Evolutionary conservation across 1,140 invertebrate genomes (phyloP).

Genomic region (Trinorchestia longiramus): DNA sequence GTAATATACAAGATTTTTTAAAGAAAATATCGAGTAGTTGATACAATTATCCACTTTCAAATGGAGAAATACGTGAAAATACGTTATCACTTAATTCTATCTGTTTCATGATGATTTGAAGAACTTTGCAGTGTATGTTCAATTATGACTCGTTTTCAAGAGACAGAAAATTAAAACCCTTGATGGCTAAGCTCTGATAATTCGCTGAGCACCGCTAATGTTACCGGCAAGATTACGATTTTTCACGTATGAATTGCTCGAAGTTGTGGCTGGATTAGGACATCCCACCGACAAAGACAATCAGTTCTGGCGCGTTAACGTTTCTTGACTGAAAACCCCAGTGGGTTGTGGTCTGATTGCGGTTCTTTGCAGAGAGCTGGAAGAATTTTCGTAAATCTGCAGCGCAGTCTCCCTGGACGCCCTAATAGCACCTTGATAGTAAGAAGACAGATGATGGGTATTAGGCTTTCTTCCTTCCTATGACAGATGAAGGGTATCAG

Average conservation of each 20-base stretch:
- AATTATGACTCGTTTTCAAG: neutral
- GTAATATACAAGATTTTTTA: too few relatives aligned
- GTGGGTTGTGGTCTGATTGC: neutral
- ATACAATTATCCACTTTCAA: neutral
- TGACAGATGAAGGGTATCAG: constrained; percentile 54
- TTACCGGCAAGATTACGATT: neutral
- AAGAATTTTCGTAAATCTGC: constrained; percentile 47
- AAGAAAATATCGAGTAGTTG: neutral
- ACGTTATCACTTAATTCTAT: neutral
- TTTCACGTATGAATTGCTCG: neutral
- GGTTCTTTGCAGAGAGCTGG: neutral
- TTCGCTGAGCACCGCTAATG: neutral
- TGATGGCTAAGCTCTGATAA: neutral
- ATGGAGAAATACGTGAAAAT: neutral
- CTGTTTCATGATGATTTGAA: neutral
- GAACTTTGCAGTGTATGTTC: neutral
- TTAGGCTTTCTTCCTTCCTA: constrained; percentile 33
- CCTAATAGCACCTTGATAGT: constrained; percentile 50
- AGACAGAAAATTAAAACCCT: neutral
- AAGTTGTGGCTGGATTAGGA: neutral
- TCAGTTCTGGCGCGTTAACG: neutral
- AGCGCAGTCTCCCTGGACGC: neutral
- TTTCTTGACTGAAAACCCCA: neutral
- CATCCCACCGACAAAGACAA: neutral
- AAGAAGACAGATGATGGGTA: constrained; percentile 55